Percentiles rank a stretch among this genome's conserved stretches.
phyloP scores from a whole-genome alignment of 2,113 vertebrate genomes.

The Pteropus alecto region DNA sequence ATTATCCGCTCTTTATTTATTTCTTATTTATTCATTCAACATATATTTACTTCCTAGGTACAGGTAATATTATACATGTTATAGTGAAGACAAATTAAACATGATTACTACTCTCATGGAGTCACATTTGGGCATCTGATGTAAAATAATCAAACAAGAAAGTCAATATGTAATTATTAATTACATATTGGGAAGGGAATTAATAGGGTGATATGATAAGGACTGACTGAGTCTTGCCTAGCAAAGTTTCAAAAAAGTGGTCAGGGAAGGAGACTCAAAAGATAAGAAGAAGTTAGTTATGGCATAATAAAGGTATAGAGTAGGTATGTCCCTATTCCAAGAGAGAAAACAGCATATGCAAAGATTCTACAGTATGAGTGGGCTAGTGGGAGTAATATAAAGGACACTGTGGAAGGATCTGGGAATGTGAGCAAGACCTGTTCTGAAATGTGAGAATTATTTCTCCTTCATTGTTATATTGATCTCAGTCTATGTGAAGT shows the following conservation, averaged over 20 bases:
- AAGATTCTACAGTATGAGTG: background rate
- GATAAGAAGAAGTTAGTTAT: background rate
- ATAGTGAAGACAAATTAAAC: background rate
- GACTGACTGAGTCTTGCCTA: background rate
- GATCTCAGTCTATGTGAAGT: background rate
- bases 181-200: background rate
- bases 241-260: background rate
- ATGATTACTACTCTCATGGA: background rate
- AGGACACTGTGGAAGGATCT: background rate
- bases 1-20: background rate
- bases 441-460: background rate
- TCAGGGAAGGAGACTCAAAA: background rate
- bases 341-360: background rate
- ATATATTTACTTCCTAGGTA: background rate
- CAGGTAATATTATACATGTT: background rate
- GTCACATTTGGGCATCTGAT: background rate
- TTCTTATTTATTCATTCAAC: background rate
- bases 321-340: background rate
- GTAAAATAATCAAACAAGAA: background rate
- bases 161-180: background rate
- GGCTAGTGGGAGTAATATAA: background rate
- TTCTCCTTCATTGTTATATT: background rate
- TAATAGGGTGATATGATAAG: background rate
- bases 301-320: background rate
- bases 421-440: background rate